These are phyloP conservation scores for Eolophus roseicapilla DNA, from an alignment of 2,113 vertebrate genomes.

Conservation along the genomic window DNA sequence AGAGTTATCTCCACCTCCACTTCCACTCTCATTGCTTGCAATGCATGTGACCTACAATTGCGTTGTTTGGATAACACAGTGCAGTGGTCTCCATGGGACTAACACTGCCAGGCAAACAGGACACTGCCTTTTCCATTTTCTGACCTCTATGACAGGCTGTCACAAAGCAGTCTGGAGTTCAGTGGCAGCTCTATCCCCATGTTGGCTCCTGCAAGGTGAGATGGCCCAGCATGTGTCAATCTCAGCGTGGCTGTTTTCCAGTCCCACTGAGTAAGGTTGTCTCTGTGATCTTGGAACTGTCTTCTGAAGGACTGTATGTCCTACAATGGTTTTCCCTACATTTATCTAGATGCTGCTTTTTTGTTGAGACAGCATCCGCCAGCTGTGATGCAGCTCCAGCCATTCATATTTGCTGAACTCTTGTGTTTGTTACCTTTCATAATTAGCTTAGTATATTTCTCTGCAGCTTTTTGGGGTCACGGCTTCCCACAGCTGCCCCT, in stretches of 20 bases:
- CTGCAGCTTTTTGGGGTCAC: not conserved
- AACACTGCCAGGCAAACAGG: not conserved
- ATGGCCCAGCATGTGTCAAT: rapidly evolving
- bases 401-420: not conserved
- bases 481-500: not conserved
- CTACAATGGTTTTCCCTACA: rapidly evolving
- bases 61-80: rapidly evolving
- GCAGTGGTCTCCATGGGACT: rapidly evolving
- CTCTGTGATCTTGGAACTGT: not conserved
- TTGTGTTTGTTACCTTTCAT: not conserved
- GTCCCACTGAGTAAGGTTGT: not conserved
- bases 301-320: not conserved
- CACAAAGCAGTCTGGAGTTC: not conserved
- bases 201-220: not conserved
- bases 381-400: not conserved
- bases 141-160: not conserved
- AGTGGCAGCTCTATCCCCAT: not conserved
- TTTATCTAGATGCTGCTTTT: not conserved
- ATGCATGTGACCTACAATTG: not conserved
- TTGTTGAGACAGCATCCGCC: not conserved
- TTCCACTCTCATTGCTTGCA: not conserved
- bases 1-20: not conserved
- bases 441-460: not conserved
- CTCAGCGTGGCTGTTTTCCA: not conserved
- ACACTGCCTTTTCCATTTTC: not conserved